Base-by-base conservation (phyloP, 2,113 vertebrate genomes). In the Calyptommatus sinebrachiatus region DNA sequence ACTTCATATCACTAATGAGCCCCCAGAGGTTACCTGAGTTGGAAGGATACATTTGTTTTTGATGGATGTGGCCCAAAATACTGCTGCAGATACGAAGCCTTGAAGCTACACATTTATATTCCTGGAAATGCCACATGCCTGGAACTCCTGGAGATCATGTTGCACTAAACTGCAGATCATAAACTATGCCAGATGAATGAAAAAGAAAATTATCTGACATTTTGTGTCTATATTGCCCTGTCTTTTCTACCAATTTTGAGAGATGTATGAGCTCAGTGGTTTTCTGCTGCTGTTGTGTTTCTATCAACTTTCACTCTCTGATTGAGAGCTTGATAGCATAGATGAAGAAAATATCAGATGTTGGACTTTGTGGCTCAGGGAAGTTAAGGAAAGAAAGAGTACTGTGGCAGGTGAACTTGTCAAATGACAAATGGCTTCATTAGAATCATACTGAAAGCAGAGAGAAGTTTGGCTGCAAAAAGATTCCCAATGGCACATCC, bases 61-160 rank as follows among this genome's bases (percentile, higher is more conserved):
- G 18, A 81, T 88, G 77, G 73, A 93, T 82, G 61, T 71, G 74
- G 48, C 77, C 84, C 60, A 72, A 74, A 0, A 88, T 53, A 83
- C 57, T 81, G 67, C 71, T 81, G 79, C 83, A 86, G 50, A 84
- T 41, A 84, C 35, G 11, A 10, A 68, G 5, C 73, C n/a, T 82
- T 87, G 75, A 76, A 88, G 87, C 83, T 85, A 78, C 3, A 57
- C 73, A 71, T 85, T 87, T 89, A 83, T 74, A 74, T 88, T 83
- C 62, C 71, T 81, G 76, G 67, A 91, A 90, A 85, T 46, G 14
- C 2, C 4, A 67, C 28, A 83, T 78, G 63, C 62, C 63, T 22
- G 35, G 68, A 85, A 63, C 71, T 82, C 84, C 73, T 71, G 24
- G 29, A 89, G 80, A 86, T 82, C 67, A 72, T 22, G 75, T 10